phyloP scores from a whole-genome alignment of 2,113 vertebrate genomes.

The Crotalus tigris region DNA sequence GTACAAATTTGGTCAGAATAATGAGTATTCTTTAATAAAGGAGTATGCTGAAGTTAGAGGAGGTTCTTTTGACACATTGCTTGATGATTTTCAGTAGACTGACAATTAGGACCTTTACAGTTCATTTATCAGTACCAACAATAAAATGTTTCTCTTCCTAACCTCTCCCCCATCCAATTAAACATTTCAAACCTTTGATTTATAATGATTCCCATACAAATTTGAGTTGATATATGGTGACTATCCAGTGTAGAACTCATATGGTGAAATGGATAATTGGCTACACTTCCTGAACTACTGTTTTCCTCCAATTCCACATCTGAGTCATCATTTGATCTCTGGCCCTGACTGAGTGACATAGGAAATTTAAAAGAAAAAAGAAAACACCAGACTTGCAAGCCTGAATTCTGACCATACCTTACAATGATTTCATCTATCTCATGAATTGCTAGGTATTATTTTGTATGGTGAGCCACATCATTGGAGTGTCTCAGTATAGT shows the following conservation, averaged over 20 bases:
- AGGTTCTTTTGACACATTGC: neutral
- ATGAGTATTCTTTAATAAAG: neutral
- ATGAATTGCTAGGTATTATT: neutral
- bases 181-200: neutral
- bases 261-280: neutral
- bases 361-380: neutral
- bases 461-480: neutral
- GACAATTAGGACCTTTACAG: neutral
- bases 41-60: neutral
- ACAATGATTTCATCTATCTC: neutral
- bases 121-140: neutral
- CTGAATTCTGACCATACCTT: neutral
- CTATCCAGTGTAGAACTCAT: neutral
- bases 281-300: neutral
- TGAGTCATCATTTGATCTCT: neutral
- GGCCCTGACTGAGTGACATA: neutral
- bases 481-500: neutral
- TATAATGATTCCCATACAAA: neutral
- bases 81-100: neutral
- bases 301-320: neutral
- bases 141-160: neutral
- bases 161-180: neutral
- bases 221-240: neutral
- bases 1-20: neutral
- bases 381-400: neutral